Conservation (phyloP, 2,113 vertebrate species). For the Ciconia maguari region DNA sequence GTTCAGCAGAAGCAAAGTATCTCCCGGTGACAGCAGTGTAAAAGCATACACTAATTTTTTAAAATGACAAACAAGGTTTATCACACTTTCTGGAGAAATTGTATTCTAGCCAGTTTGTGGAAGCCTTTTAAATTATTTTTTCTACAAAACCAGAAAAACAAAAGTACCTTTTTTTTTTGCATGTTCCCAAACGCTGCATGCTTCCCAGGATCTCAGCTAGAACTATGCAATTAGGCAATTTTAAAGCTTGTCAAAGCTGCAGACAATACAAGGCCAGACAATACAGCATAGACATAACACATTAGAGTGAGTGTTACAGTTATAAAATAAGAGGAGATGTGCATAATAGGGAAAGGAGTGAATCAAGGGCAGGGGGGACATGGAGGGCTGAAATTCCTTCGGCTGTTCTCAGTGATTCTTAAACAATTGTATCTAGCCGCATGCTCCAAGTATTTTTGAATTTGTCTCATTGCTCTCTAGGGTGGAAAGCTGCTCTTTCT, state of each 20-base stretch:
- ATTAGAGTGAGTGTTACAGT: not conserved
- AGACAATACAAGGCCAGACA: conserved; percentile 24
- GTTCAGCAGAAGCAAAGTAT: not conserved
- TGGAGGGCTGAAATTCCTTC: not conserved
- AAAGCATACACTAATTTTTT: not conserved
- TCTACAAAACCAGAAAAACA: not conserved
- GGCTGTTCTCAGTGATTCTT: not conserved
- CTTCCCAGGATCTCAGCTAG: not conserved
- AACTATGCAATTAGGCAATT: not conserved
- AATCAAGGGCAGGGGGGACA: not conserved
- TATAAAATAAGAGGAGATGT: not conserved
- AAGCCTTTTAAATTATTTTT: not conserved
- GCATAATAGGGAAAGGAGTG: not conserved
- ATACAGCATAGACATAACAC: conserved; percentile 4
- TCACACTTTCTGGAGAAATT: not conserved
- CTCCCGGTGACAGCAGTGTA: not conserved
- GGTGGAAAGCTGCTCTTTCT: not conserved
- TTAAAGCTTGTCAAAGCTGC: not conserved
- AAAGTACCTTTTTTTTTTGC: not conserved
- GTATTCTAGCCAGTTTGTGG: not conserved
- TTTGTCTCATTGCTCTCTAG: not conserved
- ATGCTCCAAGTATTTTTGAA: not conserved
- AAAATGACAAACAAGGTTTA: not conserved
- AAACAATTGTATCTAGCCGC: not conserved
- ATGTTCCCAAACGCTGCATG: not conserved